Percentiles rank a stretch among this genome's conserved stretches.
These are phyloP conservation scores for Epinotia ramella DNA, from an alignment of 2,888 invertebrate species.

Conservation along the genomic window DNA sequence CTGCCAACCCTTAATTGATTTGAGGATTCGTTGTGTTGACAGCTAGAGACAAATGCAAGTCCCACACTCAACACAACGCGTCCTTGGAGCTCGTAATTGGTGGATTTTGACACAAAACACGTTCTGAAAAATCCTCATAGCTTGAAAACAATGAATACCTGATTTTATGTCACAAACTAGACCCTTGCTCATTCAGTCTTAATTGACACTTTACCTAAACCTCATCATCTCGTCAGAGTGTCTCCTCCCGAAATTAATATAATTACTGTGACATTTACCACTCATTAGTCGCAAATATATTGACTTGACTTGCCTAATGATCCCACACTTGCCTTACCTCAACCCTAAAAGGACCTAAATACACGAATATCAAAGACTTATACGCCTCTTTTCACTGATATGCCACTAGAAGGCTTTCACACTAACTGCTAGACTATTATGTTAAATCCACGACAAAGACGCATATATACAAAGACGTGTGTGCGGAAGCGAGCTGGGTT, in stretches of 20 bases:
- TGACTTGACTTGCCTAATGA: constrained; percentile 50
- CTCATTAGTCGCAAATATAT: constrained; percentile 47
- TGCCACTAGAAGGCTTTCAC: constrained; percentile 38
- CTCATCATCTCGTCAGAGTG: constrained; percentile 11
- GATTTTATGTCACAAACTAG: background rate
- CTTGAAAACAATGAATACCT: background rate
- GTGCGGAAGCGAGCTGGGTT: constrained; percentile 14
- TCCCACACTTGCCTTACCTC: constrained; percentile 25
- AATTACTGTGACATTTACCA: constrained; percentile 52
- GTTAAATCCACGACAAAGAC: constrained; percentile 40
- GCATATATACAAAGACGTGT: background rate
- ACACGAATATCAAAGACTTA: background rate
- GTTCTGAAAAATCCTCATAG: background rate
- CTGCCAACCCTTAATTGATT: no score
- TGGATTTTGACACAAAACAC: background rate
- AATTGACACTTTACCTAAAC: constrained; percentile 13
- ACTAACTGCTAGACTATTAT: constrained; percentile 41
- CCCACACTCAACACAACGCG: no score
- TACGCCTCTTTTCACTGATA: background rate
- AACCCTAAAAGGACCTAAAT: background rate
- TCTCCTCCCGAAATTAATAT: constrained; percentile 50
- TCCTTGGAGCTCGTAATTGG: no score
- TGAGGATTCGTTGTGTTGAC: background rate
- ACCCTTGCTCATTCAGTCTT: background rate
- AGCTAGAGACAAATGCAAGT: no score